These are phyloP conservation scores for Amiota mariae DNA, from an alignment of 2,888 invertebrate genomes.

Conservation along the genomic window DNA sequence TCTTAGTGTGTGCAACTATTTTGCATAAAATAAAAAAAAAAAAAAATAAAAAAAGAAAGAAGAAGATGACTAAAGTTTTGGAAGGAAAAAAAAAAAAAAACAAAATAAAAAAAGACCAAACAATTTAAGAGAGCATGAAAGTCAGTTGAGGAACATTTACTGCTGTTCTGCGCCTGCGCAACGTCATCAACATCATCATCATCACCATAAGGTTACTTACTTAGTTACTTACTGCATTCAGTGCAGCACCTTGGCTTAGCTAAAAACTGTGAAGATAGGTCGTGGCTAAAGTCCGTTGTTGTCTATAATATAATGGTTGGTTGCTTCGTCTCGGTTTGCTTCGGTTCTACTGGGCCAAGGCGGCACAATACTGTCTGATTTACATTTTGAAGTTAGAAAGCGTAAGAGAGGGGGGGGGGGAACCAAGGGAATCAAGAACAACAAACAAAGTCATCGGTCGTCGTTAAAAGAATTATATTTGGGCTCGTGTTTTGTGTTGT, in stretches of 20 bases:
- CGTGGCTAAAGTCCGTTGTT: conserved; percentile 3
- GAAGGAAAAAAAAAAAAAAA: neutral
- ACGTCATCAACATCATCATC: too few relatives aligned
- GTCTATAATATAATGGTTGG: neutral
- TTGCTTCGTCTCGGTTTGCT: neutral
- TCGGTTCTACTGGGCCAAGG: conserved; percentile 23
- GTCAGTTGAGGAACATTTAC: neutral
- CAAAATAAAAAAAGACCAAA: neutral
- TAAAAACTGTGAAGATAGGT: conserved; percentile 26
- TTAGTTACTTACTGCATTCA: neutral
- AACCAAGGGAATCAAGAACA: conserved; percentile 20
- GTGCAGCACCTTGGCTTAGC: neutral
- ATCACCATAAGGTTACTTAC: too few relatives aligned
- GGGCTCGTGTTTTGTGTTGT: neutral
- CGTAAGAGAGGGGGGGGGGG: neutral
- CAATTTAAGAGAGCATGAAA: neutral
- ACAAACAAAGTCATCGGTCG: conserved; percentile 19
- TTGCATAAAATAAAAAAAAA: conserved; percentile 11
- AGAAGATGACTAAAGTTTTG: neutral
- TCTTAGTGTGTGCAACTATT: neutral
- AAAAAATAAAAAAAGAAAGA: too few relatives aligned
- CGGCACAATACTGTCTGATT: conserved; percentile 21
- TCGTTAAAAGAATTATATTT: conserved; percentile 15
- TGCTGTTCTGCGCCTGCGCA: conserved; percentile 3
- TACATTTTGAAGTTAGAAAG: conserved; percentile 19